Evolutionary conservation across 2,797 vertebrate species (phyloP).

Genomic region (Channa striata): DNA sequence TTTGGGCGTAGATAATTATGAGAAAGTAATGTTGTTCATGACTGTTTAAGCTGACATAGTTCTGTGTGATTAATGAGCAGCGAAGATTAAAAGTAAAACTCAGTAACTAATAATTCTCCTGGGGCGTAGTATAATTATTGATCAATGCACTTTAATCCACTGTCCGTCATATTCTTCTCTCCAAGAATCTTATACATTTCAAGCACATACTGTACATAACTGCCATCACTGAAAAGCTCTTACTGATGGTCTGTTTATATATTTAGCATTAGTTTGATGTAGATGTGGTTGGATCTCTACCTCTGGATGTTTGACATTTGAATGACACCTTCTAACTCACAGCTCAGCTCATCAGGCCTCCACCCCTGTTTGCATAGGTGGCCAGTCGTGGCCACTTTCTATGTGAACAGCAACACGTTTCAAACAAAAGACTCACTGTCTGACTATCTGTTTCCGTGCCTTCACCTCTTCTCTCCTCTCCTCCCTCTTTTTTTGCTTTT

Average conservation of each 20-base stretch:
- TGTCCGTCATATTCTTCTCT: not conserved
- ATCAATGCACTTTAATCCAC: not conserved
- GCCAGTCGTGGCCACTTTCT: slow-evolving; percentile 36
- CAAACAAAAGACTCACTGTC: slow-evolving; percentile 73
- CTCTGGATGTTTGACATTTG: slow-evolving; percentile 27
- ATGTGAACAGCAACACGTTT: slow-evolving; percentile 46
- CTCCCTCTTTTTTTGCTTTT: not conserved
- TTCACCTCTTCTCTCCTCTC: slow-evolving; percentile 13
- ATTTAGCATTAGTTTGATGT: slow-evolving; percentile 1
- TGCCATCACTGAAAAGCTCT: not conserved
- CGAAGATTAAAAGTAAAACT: slow-evolving; percentile 3
- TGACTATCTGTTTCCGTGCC: slow-evolving; percentile 65
- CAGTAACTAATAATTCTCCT: not conserved
- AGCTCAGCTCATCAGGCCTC: slow-evolving; percentile 34
- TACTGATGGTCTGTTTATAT: slow-evolving; percentile 10
- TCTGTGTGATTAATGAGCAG: slow-evolving; percentile 19
- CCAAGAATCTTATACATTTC: not conserved
- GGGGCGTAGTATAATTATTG: slow-evolving; percentile 13
- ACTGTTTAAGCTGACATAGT: not conserved
- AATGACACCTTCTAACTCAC: slow-evolving; percentile 33
- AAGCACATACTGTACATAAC: not conserved
- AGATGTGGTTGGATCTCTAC: not conserved
- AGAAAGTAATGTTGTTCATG: not conserved
- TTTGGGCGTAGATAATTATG: slow-evolving; percentile 10
- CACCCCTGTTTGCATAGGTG: slow-evolving; percentile 66